These are phyloP conservation scores for Myotis vivesi DNA, from an alignment of 2,797 vertebrate genomes.

Conservation along the genomic window DNA sequence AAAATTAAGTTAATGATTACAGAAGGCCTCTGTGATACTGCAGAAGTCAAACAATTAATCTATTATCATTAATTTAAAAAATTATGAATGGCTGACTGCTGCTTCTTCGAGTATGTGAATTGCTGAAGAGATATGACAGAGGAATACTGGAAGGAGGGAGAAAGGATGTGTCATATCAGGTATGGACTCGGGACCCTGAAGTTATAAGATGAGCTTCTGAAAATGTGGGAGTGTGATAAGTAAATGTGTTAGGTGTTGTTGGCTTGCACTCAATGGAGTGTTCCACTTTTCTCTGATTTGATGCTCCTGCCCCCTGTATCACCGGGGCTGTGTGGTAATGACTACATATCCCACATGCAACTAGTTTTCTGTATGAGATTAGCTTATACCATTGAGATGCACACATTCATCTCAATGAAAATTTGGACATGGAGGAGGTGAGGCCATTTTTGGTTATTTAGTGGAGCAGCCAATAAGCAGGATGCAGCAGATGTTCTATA, in stretches of 20 bases:
- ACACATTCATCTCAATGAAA: not conserved
- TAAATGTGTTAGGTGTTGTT: not conserved
- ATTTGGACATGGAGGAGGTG: not conserved
- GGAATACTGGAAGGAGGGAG: not conserved
- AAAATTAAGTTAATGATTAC: not conserved
- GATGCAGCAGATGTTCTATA: not conserved
- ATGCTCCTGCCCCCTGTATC: not conserved
- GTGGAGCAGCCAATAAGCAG: not conserved
- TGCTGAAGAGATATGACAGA: not conserved
- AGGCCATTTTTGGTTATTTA: not conserved
- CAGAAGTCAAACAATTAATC: slow-evolving; percentile 20
- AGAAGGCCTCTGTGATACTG: not conserved
- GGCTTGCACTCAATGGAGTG: not conserved
- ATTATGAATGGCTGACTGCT: not conserved
- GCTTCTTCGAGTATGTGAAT: not conserved
- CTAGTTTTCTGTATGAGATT: not conserved
- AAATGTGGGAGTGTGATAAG: not conserved
- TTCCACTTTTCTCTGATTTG: not conserved
- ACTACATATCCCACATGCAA: not conserved
- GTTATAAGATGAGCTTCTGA: not conserved
- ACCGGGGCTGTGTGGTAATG: not conserved
- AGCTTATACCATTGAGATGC: not conserved
- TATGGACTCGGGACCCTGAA: not conserved
- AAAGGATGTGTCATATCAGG: not conserved
- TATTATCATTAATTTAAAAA: slow-evolving; percentile 23